Percentiles rank a stretch among this genome's conserved stretches.
Conservation (phyloP, 1,140 invertebrate species). For the Drosophila lacteicornis region DNA sequence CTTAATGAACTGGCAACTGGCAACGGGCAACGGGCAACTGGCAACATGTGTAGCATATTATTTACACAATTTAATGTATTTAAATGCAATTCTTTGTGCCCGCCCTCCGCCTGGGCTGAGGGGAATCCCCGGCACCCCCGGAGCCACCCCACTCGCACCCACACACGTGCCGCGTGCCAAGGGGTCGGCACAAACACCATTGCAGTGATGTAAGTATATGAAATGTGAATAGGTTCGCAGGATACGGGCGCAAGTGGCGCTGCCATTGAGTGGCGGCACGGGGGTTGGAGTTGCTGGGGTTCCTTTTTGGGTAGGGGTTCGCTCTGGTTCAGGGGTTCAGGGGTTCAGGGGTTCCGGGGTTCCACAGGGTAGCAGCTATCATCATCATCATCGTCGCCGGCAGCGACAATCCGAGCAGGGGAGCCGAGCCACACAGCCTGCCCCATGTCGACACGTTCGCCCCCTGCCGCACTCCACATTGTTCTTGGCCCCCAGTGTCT, state of each 20-base stretch:
- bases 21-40: constrained; percentile 65
- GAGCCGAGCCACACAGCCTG: constrained; percentile 13
- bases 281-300: constrained; percentile 1
- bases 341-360: background rate
- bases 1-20: constrained; percentile 81
- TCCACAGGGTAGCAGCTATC: constrained; percentile 47
- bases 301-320: background rate
- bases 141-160: constrained; percentile 9
- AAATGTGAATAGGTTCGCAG: constrained; percentile 85
- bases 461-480: constrained; percentile 50
- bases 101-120: background rate
- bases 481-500: constrained; percentile 31
- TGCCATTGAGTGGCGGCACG: constrained; percentile 58
- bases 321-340: background rate
- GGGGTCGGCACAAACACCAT: constrained; percentile 70
- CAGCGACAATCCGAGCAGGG: constrained; percentile 43
- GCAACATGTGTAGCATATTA: constrained; percentile 84
- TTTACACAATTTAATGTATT: constrained; percentile 84
- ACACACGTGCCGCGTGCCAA: constrained; percentile 23
- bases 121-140: background rate
- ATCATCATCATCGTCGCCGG: constrained; percentile 63
- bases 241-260: constrained; percentile 73
- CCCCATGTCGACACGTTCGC: constrained; percentile 38
- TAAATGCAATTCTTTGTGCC: constrained; percentile 80
- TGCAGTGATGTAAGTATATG: constrained; percentile 85